Evolutionary conservation across 2,113 vertebrate genomes (phyloP), one percentile per base, ranked within the genome.

Genomic region (Leptosomus discolor): DNA sequence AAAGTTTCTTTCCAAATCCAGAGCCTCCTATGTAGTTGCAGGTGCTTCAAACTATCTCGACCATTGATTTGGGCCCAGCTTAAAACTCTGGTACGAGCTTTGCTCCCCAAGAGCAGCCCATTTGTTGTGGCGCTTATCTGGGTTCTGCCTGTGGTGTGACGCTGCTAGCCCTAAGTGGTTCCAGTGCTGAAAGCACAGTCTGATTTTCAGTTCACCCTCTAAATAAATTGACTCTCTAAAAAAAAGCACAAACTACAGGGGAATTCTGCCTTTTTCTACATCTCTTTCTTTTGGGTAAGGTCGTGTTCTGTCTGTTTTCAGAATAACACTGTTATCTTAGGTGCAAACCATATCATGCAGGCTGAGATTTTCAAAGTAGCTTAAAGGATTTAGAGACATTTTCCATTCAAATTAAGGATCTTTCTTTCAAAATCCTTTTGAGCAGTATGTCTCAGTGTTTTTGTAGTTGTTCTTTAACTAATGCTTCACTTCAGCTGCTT

Each of bases 381-480:
- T 96, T 95, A 97, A 96, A 92, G 94, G 94, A 95, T 97, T 96
- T 97, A 85, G 81, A 95, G 81, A 92, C n/a, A 85, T 96, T 96
- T 96, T 96, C 93, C 74, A 95, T 95, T 96, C 94, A 96, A 96
- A 97, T 94, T 95, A 91, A 76, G 77, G 75, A 56, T 96, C 85
- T 97, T 88, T 92, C 77, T 94, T 93, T 76, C 93, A 91, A 92
- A 96, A 94, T 85, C 90, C 93, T 93, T 88, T 82, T 56, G 58
- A 92, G 91, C 12, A 37, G 51, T 67, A 17, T n/a, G 70, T 82
- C 85, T 88, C 24, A 3, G 43, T 71, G 51, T 4, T 80, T 90
- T 64, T 81, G 65, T 27, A 89, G 80, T 15, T 68, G 43, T 67
- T 92, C 89, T 87, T 89, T 89, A 91, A 84, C 68, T 60, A 75